These are phyloP conservation scores for Ctenopoma kingsleyae DNA, from an alignment of 2,797 vertebrate species.

Conservation along the genomic window DNA sequence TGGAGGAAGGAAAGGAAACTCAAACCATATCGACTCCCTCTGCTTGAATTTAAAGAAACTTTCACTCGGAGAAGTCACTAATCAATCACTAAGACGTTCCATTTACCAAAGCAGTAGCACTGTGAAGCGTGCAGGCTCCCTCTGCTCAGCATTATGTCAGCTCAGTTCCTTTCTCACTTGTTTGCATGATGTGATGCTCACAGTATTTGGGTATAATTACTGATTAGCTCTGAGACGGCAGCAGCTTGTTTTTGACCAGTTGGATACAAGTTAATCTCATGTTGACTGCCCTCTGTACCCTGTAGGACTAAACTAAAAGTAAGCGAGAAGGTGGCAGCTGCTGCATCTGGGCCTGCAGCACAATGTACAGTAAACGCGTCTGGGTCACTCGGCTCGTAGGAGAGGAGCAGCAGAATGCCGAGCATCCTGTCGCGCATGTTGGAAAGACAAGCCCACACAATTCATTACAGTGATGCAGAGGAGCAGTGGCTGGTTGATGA, in stretches of 20 bases:
- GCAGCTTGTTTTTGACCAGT: slow-evolving; percentile 54
- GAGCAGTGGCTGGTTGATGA: slow-evolving; percentile 50
- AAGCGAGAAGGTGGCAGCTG: slow-evolving; percentile 17
- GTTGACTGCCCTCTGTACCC: slow-evolving; percentile 38
- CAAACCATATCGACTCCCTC: slow-evolving; percentile 36
- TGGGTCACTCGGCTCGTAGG: slow-evolving; percentile 21
- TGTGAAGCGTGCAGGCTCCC: slow-evolving; percentile 16
- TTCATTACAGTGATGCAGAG: slow-evolving; percentile 45
- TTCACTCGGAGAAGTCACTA: slow-evolving; percentile 27
- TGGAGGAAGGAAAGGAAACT: slow-evolving; percentile 33
- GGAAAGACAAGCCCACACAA: slow-evolving; percentile 28
- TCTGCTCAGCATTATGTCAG: slow-evolving; percentile 23
- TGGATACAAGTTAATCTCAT: slow-evolving; percentile 67
- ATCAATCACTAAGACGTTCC: slow-evolving; percentile 44
- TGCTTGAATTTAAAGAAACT: slow-evolving; percentile 46
- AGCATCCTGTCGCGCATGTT: slow-evolving; percentile 26
- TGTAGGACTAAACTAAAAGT: slow-evolving; percentile 21
- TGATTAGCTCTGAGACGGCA: slow-evolving; percentile 55
- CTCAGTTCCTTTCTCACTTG: slow-evolving; percentile 36
- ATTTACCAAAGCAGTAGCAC: slow-evolving; percentile 23
- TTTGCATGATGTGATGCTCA: slow-evolving; percentile 37
- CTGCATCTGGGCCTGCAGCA: slow-evolving; percentile 2
- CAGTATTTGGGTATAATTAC: slow-evolving; percentile 54
- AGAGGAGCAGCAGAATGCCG: slow-evolving; percentile 1
- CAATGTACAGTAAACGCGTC: background rate